Conservation (phyloP, 2,888 invertebrate genomes). For the Campoplex capitator region DNA sequence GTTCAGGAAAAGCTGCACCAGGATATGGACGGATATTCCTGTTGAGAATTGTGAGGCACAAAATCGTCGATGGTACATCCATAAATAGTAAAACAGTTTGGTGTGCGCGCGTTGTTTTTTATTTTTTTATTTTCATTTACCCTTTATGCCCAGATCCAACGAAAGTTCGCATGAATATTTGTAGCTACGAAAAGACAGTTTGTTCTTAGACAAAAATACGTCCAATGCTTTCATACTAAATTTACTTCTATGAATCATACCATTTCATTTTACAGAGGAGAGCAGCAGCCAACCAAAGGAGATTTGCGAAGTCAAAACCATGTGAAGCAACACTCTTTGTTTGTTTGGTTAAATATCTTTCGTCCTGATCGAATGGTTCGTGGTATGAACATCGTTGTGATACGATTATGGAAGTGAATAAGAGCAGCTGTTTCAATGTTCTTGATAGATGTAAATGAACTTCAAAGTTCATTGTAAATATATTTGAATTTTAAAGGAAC, state of each 20-base stretch:
- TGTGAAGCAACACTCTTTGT: constrained; percentile 16
- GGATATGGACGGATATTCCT: constrained; percentile 37
- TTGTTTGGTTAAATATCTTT: background rate
- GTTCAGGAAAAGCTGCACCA: constrained; percentile 34
- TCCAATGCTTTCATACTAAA: background rate
- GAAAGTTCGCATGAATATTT: constrained; percentile 55
- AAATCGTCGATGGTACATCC: constrained; percentile 28
- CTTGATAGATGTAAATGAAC: background rate
- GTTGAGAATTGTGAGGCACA: constrained; percentile 8
- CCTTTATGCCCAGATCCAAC: background rate
- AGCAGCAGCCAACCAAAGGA: constrained; percentile 32
- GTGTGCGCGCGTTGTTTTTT: background rate
- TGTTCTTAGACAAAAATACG: constrained; percentile 30
- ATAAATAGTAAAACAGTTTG: constrained; percentile 25
- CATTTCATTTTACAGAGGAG: constrained; percentile 52
- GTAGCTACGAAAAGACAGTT: constrained; percentile 31
- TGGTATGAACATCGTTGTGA: background rate
- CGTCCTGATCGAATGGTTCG: background rate
- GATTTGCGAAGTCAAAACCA: constrained; percentile 20
- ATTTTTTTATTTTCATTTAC: background rate
- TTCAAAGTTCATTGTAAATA: constrained; percentile 39
- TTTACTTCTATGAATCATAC: constrained; percentile 32
- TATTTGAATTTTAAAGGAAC: constrained; percentile 9
- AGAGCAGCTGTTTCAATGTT: background rate
- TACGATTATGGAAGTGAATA: background rate